Evolutionary conservation across 2,888 invertebrate species (phyloP).

Genomic region (Desoria tigrina): DNA sequence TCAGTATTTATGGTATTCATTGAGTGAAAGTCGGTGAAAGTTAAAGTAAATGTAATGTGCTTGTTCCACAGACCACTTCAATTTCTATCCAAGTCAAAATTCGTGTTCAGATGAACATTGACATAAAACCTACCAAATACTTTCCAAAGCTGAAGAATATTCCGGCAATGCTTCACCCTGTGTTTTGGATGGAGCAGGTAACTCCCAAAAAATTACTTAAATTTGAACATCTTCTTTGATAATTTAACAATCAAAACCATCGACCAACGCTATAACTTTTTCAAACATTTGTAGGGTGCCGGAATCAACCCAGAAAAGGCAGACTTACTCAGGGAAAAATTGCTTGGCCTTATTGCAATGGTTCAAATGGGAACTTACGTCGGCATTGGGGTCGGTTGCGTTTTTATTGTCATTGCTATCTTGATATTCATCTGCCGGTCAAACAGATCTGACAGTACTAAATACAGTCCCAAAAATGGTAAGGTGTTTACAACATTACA

Average conservation of each 20-base stretch:
- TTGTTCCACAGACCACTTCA: constrained; percentile 24
- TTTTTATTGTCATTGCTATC: constrained; percentile 25
- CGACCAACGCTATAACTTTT: too few species aligned
- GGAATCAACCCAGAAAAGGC: constrained; percentile 25
- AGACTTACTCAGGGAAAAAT: constrained; percentile 20
- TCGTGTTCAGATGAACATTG: constrained; percentile 40
- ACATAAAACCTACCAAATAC: constrained; percentile 23
- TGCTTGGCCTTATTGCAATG: constrained; percentile 21
- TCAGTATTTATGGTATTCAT: too few species aligned
- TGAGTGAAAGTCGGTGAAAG: too few species aligned
- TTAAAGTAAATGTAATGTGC: constrained; percentile 5
- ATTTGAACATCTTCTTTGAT: not conserved
- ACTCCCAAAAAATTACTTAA: not conserved
- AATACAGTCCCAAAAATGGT: not conserved
- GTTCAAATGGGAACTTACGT: constrained; percentile 22
- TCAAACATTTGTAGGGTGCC: constrained; percentile 26
- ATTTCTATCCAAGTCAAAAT: constrained; percentile 21
- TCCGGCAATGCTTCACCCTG: constrained; percentile 36
- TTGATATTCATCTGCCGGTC: constrained; percentile 22
- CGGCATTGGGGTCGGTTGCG: constrained; percentile 29
- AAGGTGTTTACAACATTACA: not conserved
- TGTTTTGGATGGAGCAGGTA: constrained; percentile 46
- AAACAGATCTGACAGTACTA: not conserved
- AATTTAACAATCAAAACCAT: constrained; percentile 2
- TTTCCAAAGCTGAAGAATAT: constrained; percentile 32